phyloP scores from a whole-genome alignment of 53 echinoderm and acorn worm species.

The Astropecten irregularis region DNA sequence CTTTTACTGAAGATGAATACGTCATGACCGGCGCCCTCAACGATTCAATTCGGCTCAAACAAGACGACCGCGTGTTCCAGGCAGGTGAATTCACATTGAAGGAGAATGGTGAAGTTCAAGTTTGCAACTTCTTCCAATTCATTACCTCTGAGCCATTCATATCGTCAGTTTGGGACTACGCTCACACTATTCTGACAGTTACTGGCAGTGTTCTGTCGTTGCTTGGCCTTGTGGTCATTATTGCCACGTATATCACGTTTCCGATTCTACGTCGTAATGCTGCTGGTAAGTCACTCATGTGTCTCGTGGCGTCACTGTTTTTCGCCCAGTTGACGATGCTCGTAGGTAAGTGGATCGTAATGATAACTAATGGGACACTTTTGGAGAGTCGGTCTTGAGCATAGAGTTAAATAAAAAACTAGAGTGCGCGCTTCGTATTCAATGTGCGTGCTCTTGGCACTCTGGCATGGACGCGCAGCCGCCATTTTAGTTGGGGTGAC shows the following conservation, averaged over 20 bases:
- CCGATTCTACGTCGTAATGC: constrained; percentile 50
- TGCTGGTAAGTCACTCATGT: constrained; percentile 62
- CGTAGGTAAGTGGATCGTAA: constrained; percentile 2
- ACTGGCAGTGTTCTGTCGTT: constrained; percentile 56
- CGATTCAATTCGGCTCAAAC: neutral
- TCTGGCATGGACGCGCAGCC: too few species aligned
- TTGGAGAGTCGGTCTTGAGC: too few species aligned
- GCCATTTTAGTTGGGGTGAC: too few species aligned
- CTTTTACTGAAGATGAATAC: constrained; percentile 9
- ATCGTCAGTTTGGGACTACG: neutral
- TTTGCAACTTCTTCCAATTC: constrained; percentile 1
- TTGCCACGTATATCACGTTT: constrained; percentile 59
- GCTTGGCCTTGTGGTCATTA: constrained; percentile 33
- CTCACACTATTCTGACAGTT: constrained; percentile 23
- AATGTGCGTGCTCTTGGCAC: too few species aligned
- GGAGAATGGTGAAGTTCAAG: neutral
- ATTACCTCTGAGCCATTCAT: neutral
- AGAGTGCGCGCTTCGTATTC: too few species aligned
- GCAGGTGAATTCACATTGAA: neutral
- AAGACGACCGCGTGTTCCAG: neutral
- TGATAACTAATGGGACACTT: neutral
- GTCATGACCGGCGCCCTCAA: constrained; percentile 42
- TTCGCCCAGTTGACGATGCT: too few species aligned
- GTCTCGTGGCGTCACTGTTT: too few species aligned
- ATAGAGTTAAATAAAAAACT: too few species aligned